These are phyloP conservation scores for Gymnopithys bicolor DNA, from an alignment of 2,797 vertebrate genomes.

Conservation along the genomic window DNA sequence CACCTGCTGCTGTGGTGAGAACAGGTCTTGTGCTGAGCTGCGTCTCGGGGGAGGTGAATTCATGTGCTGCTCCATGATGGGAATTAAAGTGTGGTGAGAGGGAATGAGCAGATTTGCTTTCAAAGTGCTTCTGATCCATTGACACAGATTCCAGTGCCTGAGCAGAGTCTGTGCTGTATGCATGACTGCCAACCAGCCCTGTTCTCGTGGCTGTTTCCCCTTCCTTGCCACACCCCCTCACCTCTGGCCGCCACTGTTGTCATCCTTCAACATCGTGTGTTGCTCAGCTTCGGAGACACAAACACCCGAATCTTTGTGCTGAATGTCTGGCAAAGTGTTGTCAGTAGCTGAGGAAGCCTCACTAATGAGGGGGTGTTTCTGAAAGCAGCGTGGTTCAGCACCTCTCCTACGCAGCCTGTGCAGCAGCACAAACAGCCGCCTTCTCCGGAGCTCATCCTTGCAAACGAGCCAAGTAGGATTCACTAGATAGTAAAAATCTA, in stretches of 20 bases:
- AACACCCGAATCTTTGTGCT: rapidly evolving
- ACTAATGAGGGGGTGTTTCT: not conserved
- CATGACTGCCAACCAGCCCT: not conserved
- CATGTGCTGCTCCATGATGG: rapidly evolving
- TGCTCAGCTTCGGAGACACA: not conserved
- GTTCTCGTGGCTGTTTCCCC: rapidly evolving
- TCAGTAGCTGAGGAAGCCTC: not conserved
- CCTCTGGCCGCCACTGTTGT: not conserved
- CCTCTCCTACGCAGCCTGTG: not conserved
- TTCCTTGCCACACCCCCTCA: rapidly evolving
- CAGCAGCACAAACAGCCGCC: not conserved
- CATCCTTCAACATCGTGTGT: rapidly evolving
- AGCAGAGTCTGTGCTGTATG: not conserved
- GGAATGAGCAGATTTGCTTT: not conserved
- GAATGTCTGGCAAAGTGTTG: not conserved
- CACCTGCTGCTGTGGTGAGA: rapidly evolving
- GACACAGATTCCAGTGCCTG: rapidly evolving
- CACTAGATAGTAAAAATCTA: not conserved
- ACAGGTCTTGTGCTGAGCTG: rapidly evolving
- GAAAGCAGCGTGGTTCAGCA: not conserved
- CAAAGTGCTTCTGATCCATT: not conserved
- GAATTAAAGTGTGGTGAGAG: not conserved
- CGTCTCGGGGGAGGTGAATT: not conserved
- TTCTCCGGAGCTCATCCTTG: not conserved
- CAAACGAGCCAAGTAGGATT: not conserved